Conservation (phyloP, 92 coral and sea anemone species). For the Actinostola sp. region DNA sequence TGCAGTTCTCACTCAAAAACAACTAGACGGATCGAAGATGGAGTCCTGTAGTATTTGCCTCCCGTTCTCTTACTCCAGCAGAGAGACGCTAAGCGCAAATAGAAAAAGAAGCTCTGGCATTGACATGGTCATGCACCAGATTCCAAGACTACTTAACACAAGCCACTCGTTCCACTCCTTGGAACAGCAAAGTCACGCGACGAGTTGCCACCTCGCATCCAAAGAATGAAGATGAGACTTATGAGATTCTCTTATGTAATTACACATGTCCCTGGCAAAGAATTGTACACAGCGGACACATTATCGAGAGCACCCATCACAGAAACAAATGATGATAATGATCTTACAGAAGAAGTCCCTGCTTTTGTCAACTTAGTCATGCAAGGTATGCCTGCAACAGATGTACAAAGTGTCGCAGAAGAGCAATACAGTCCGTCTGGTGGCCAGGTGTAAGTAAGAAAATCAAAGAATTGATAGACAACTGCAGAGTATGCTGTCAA, state of each 20-base stretch:
- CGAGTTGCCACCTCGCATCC: conserved; percentile 38
- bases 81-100: conserved; percentile 36
- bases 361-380: conserved; percentile 21
- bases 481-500: conserved; percentile 25
- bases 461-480: conserved; percentile 9
- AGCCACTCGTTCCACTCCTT: conserved; percentile 43
- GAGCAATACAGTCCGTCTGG: conserved; percentile 37
- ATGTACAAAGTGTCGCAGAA: conserved; percentile 23
- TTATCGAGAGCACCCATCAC: conserved; percentile 30
- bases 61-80: conserved; percentile 8
- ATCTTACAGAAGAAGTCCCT: no score
- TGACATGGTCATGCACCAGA: no score
- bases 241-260: no score
- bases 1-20: neutral
- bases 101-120: conserved; percentile 38
- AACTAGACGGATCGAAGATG: neutral
- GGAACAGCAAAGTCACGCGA: conserved; percentile 20
- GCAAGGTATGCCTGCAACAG: conserved; percentile 35
- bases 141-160: conserved; percentile 36
- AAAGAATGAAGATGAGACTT: conserved; percentile 40
- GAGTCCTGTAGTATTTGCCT: conserved; percentile 12
- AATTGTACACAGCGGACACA: conserved; percentile 44
- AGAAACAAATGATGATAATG: conserved; percentile 4
- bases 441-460: conserved; percentile 35
- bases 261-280: no score